Base-by-base conservation (phyloP, 2,797 vertebrate genomes). In the Propithecus deckenii region DNA sequence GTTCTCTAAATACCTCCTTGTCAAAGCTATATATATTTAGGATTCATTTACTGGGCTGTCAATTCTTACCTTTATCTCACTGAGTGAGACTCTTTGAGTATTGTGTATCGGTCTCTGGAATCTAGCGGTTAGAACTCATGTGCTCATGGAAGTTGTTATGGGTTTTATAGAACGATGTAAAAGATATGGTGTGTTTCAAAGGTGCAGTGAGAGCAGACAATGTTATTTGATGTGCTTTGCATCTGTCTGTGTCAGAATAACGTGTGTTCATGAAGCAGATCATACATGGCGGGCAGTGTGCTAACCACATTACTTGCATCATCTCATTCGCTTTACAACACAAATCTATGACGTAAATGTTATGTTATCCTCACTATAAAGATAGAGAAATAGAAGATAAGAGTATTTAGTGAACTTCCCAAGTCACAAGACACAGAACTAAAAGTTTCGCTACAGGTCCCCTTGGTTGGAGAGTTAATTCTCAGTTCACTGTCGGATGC, bases 241-340 rank as follows among this genome's bases (percentile, higher is more conserved):
- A 0, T 43, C 28, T 48, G 2, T 23, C n/a, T 13, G 10, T 18
- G 4, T n/a, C 59, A n/a, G 61, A 43, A 14, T 20, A 50, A 48
- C 15, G 7, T 0, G 1, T 6, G 7, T 0, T 46, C 14, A 38
- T 17, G 65, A 28, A n/a, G 59, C 52, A 2, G 0, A 35, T 12
- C 38, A 4, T 2, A 35, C 7, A 17, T 13, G 2, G 61, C 5
- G 13, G 38, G 5, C 7, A 14, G 30, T 1, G 11, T 7, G 10
- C 5, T 7, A 11, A 50, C 18, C 30, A 43, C 1, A 7, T 46
- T 5, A 4, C 2, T 9, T 32, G 67, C 15, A 7, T 57, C 3
- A 9, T 22, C 11, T 30, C 4, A 22, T 50, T 46, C 3, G 11
- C 35, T 38, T 25, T n/a, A n/a, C 10, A 28, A 12, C 3, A 4